These are phyloP conservation scores for Boleophthalmus pectinirostris DNA, from an alignment of 2,113 vertebrate species.

Conservation along the genomic window DNA sequence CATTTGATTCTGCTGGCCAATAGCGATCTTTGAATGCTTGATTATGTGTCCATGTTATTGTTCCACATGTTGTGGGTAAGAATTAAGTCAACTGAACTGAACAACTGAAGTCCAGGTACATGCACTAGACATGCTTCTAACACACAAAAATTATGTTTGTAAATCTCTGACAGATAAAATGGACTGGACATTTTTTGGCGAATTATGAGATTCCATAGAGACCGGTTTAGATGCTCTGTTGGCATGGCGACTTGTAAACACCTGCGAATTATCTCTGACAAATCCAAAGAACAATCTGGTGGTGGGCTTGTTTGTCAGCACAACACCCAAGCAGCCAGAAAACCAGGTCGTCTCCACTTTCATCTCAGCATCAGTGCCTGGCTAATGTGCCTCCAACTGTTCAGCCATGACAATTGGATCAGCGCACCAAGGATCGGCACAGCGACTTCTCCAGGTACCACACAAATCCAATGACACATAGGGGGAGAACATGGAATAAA, in stretches of 20 bases:
- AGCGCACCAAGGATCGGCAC: slow-evolving; percentile 16
- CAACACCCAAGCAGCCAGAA: slow-evolving; percentile 20
- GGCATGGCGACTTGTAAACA: slow-evolving; percentile 17
- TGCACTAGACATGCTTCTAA: neutral
- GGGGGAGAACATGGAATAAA: neutral
- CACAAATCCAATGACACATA: slow-evolving; percentile 10
- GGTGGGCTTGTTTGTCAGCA: slow-evolving; percentile 23
- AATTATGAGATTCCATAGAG: slow-evolving; percentile 8
- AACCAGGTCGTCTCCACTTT: slow-evolving; percentile 33
- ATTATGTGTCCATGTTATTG: too few species aligned
- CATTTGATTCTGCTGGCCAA: too few species aligned
- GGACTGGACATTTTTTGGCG: neutral
- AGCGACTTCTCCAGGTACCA: slow-evolving; percentile 7
- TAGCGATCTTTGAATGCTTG: too few species aligned
- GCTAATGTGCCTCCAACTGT: slow-evolving; percentile 43
- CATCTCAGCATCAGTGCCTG: slow-evolving; percentile 42
- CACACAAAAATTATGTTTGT: neutral
- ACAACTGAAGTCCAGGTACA: too few species aligned
- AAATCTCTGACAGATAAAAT: neutral
- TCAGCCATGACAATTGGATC: slow-evolving; percentile 43
- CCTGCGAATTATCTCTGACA: slow-evolving; percentile 15
- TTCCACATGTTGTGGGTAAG: too few species aligned
- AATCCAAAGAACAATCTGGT: slow-evolving; percentile 39
- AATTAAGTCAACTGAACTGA: too few species aligned
- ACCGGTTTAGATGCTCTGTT: slow-evolving; percentile 6